Conservation (phyloP, 2,888 invertebrate species). For the Hirtodrosophila cameraria region DNA sequence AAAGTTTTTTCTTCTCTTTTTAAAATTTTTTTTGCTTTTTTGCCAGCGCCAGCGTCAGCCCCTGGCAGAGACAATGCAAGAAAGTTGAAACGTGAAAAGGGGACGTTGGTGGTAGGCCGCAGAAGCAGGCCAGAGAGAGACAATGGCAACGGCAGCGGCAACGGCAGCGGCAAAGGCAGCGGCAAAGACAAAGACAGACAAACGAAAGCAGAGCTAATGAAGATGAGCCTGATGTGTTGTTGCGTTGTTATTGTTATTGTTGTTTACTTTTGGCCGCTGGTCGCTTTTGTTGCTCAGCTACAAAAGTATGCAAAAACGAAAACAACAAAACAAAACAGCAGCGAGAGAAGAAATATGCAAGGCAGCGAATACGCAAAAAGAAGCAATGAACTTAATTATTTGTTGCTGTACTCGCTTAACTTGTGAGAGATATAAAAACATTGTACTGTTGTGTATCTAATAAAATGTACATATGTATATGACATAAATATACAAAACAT, state of each 20-base stretch:
- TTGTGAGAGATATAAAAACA: too few species aligned
- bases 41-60: slow-evolving; percentile 40
- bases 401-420: slow-evolving; percentile 58
- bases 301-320: slow-evolving; percentile 59
- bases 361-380: slow-evolving; percentile 73
- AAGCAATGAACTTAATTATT: slow-evolving; percentile 82
- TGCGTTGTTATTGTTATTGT: slow-evolving; percentile 54
- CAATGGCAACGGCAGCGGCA: too few species aligned
- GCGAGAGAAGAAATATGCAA: slow-evolving; percentile 52
- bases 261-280: slow-evolving; percentile 62
- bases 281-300: slow-evolving; percentile 73
- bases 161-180: too few species aligned
- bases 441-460: too few species aligned
- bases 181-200: slow-evolving; percentile 31
- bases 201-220: slow-evolving; percentile 73
- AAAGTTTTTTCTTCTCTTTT: slow-evolving; percentile 55
- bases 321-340: slow-evolving; percentile 30
- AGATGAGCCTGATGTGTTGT: slow-evolving; percentile 77
- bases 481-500: too few species aligned
- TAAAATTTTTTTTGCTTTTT: slow-evolving; percentile 42
- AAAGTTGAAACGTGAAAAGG: slow-evolving; percentile 58
- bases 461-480: slow-evolving; percentile 1
- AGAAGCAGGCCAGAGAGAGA: slow-evolving; percentile 16
- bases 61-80: slow-evolving; percentile 76
- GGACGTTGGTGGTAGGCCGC: slow-evolving; percentile 4